Evolutionary conservation across 1,140 invertebrate genomes (phyloP).

Genomic region (Harlomillsia oculata): DNA sequence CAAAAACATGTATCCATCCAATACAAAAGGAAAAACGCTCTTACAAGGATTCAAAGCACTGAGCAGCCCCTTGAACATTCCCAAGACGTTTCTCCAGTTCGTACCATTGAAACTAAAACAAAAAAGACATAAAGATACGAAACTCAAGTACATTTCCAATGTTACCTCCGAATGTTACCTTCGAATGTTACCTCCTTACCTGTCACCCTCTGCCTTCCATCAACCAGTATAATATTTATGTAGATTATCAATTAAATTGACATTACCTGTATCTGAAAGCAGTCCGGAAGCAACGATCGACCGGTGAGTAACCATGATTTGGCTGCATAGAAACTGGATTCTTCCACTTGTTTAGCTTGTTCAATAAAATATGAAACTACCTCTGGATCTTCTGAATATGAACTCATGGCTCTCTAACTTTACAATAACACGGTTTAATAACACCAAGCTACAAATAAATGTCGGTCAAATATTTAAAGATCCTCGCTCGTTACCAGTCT

Average conservation of each 20-base stretch:
- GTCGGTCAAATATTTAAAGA: too few relatives aligned
- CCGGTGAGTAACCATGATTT: conserved; percentile 88
- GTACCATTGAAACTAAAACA: conserved; percentile 64
- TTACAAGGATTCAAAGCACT: conserved; percentile 63
- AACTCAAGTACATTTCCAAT: conserved; percentile 3
- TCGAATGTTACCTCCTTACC: neutral
- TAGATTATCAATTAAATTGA: conserved; percentile 16
- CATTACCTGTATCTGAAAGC: conserved; percentile 67
- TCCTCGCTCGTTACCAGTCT: too few relatives aligned
- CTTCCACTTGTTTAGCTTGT: conserved; percentile 56
- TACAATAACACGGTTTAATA: too few relatives aligned
- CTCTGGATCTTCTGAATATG: too few relatives aligned
- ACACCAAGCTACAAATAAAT: too few relatives aligned
- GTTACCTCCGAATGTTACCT: neutral
- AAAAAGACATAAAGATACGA: conserved; percentile 12
- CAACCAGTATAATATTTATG: conserved; percentile 2
- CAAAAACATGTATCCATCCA: neutral
- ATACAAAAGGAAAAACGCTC: conserved; percentile 13
- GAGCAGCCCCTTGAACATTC: conserved; percentile 68
- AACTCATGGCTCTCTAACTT: too few relatives aligned
- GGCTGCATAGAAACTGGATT: conserved; percentile 60
- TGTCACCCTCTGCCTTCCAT: neutral
- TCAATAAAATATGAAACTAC: conserved; percentile 26
- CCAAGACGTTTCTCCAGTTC: conserved; percentile 65
- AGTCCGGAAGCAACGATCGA: conserved; percentile 72